Base-by-base conservation (phyloP, 2,888 invertebrate species). In the Cepaea hortensis region DNA sequence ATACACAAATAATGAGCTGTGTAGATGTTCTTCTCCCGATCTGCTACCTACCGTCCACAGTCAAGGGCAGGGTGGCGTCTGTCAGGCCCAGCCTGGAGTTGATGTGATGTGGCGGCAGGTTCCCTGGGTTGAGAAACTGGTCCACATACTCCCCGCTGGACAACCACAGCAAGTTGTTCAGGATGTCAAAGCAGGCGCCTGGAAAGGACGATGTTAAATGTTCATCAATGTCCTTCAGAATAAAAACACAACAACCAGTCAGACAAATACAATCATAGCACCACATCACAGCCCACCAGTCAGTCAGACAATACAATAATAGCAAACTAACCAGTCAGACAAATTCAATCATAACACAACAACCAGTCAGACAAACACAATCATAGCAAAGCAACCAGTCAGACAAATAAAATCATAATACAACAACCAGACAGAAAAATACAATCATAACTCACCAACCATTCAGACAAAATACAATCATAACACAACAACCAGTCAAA, bases 121-220 rank as follows among this genome's bases (percentile, higher is more conserved):
- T 94, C n/a, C 93, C 93, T 6, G 94, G 94, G 90, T 94, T 94
- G 87, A 92, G 92, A 90, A 93, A 94, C 91, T 93, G 93, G 87
- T 94, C 94, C 61, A 94, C 91, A 91, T 93, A 94, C 84, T 94
- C 94, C 88, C 90, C 93, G 85, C 93, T 93, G 81, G 92, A 92
- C 23, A 91, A 91, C 94, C 94, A 94, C 79, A 94, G 92, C 83
- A 93, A 84, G 89, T 94, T 94, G 91, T 94, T 94, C 11, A 86
- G 83, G 55, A 92, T 90, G 89, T 94, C 94, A 91, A 93, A 94
- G 88, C 94, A 93, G 3, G 93, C 89, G 61, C 94, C 94, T 94
- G 90, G 3, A 61, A 65, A 23, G 23, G 23, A 23, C 23, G 23
- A 23, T 11, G 11, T 55, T 15, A 68, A 68, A 68, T 68, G 68